Evolutionary conservation across 2,888 invertebrate genomes (phyloP).

Genomic region (Sminthurinus aureus): DNA sequence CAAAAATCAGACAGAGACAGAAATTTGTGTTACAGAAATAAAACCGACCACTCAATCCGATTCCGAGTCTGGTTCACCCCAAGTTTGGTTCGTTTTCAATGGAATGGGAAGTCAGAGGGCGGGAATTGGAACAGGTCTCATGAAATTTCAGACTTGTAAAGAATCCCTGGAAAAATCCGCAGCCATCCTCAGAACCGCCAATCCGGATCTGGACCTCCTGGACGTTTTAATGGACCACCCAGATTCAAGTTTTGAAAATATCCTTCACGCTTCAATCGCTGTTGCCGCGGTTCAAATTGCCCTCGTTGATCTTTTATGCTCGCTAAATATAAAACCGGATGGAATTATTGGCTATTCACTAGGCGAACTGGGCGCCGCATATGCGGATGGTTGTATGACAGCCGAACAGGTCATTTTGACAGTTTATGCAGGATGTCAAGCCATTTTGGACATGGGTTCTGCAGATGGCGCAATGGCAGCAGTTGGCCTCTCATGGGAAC

Average conservation of each 20-base stretch:
- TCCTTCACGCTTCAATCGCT: slow-evolving; percentile 88
- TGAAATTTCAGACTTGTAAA: slow-evolving; percentile 67
- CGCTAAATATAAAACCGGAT: no score
- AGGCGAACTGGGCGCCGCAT: slow-evolving; percentile 86
- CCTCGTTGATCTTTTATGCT: slow-evolving; percentile 86
- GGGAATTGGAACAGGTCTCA: slow-evolving; percentile 67
- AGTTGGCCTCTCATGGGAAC: slow-evolving; percentile 83
- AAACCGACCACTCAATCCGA: no score
- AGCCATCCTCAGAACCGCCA: slow-evolving; percentile 78
- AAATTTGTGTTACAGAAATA: neutral
- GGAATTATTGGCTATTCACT: slow-evolving; percentile 96
- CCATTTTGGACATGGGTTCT: slow-evolving; percentile 75
- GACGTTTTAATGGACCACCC: slow-evolving; percentile 78
- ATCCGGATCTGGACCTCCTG: slow-evolving; percentile 81
- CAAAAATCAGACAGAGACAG: neutral
- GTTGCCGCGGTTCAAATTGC: slow-evolving; percentile 87
- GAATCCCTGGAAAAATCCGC: slow-evolving; percentile 77
- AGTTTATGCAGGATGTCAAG: slow-evolving; percentile 72
- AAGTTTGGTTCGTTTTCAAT: slow-evolving; percentile 68
- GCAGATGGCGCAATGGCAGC: slow-evolving; percentile 89
- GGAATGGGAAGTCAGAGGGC: slow-evolving; percentile 71
- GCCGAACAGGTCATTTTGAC: slow-evolving; percentile 91
- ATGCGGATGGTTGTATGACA: slow-evolving; percentile 91
- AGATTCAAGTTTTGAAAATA: slow-evolving; percentile 82
- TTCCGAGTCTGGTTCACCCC: neutral